Percentiles rank a stretch among this genome's conserved stretches.
These are phyloP conservation scores for Danio jaintianensis DNA, from an alignment of 2,797 vertebrate genomes.

Conservation along the genomic window DNA sequence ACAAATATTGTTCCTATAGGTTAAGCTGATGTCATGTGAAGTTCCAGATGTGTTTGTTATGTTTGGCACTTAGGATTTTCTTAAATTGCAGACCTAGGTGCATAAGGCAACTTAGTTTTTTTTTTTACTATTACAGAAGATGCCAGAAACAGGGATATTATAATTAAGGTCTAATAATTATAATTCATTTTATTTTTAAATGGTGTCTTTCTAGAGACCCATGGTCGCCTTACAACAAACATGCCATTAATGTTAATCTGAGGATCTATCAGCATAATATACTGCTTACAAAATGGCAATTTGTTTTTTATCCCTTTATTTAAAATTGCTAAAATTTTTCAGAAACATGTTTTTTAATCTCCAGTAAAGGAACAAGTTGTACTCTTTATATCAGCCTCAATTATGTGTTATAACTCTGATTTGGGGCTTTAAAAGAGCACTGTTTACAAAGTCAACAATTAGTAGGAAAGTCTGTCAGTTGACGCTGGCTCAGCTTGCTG, in stretches of 20 bases:
- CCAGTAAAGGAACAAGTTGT: slow-evolving; percentile 52
- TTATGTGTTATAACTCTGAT: slow-evolving; percentile 59
- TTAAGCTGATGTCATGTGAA: slow-evolving; percentile 2
- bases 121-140: too few relatives aligned
- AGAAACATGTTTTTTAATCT: slow-evolving; percentile 60
- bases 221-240: too few relatives aligned
- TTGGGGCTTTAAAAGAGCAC: slow-evolving; percentile 44
- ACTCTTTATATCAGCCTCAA: slow-evolving; percentile 58
- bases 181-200: too few relatives aligned
- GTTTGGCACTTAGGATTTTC: background rate
- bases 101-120: too few relatives aligned
- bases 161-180: too few relatives aligned
- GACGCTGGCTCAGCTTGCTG: slow-evolving; percentile 54
- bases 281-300: slow-evolving; percentile 66
- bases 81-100: too few relatives aligned
- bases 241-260: slow-evolving; percentile 54
- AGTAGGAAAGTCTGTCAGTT: slow-evolving; percentile 63
- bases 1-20: background rate
- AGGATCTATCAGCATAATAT: slow-evolving; percentile 70
- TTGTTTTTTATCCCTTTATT: slow-evolving; percentile 56
- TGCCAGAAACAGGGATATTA: too few relatives aligned
- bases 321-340: slow-evolving; percentile 68
- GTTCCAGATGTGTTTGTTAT: slow-evolving; percentile 1
- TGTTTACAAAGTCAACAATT: slow-evolving; percentile 72
- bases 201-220: too few relatives aligned